Conservation (phyloP, 2,888 invertebrate species). For the Ryuthela nishihirai region DNA sequence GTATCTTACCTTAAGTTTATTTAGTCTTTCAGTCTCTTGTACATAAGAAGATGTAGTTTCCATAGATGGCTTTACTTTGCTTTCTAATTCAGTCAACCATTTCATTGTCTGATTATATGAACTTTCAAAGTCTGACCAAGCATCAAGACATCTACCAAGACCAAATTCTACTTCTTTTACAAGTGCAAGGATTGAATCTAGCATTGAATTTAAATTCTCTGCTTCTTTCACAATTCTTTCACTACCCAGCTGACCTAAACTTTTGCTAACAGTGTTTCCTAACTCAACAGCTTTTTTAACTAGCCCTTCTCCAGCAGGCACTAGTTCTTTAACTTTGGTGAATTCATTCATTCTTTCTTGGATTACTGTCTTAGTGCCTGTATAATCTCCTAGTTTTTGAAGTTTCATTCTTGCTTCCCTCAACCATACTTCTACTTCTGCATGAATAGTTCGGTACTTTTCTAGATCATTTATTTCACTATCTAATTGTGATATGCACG, state of each 20-base stretch:
- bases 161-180: conserved; percentile 71
- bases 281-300: conserved; percentile 69
- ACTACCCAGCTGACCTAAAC: conserved; percentile 51
- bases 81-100: conserved; percentile 57
- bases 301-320: conserved; percentile 68
- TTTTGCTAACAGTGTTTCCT: conserved; percentile 62
- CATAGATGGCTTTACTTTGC: conserved; percentile 20
- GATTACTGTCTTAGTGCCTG: conserved; percentile 10
- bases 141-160: conserved; percentile 68
- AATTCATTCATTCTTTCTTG: conserved; percentile 61
- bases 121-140: conserved; percentile 75
- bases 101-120: conserved; percentile 68
- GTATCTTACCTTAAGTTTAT: conserved; percentile 16
- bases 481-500: conserved; percentile 27
- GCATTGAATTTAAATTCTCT: conserved; percentile 71
- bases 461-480: conserved; percentile 34
- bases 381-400: conserved; percentile 19
- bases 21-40: conserved; percentile 19
- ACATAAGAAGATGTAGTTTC: conserved; percentile 6
- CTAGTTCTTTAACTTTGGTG: conserved; percentile 62
- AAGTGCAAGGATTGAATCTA: conserved; percentile 73
- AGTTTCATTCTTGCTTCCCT: conserved; percentile 27
- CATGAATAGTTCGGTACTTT: conserved; percentile 19
- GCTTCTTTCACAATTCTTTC: conserved; percentile 76
- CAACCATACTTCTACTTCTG: conserved; percentile 31